These are phyloP conservation scores for Mycteria americana DNA, from an alignment of 2,797 vertebrate species.

Conservation along the genomic window DNA sequence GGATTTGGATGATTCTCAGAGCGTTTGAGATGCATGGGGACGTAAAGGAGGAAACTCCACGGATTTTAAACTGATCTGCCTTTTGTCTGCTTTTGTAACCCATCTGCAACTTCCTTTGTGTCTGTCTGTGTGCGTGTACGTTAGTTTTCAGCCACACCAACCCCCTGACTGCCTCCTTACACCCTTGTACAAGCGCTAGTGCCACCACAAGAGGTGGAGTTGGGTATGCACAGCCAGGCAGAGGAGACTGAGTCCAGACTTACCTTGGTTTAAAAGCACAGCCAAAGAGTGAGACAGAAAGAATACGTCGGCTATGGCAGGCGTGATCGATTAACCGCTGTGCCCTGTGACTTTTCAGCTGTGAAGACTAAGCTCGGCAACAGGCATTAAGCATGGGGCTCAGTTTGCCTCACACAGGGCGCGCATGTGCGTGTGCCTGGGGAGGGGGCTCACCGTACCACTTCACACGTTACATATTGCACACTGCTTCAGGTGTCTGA, in stretches of 20 bases:
- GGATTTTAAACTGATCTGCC: background rate
- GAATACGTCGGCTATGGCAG: background rate
- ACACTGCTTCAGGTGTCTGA: background rate
- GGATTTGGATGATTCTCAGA: background rate
- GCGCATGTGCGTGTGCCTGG: background rate
- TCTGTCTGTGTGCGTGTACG: background rate
- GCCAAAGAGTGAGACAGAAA: background rate
- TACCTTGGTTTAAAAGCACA: background rate
- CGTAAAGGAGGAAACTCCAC: background rate
- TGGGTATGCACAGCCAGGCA: background rate
- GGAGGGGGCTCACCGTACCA: fast-evolving
- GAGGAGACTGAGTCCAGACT: background rate
- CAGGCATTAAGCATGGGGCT: background rate
- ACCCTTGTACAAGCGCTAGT: too few relatives aligned
- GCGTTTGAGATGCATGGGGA: background rate
- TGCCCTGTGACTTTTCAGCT: background rate
- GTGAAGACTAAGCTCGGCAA: background rate
- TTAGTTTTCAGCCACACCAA: background rate
- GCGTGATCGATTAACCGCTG: background rate
- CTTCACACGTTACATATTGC: background rate
- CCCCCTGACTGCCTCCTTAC: background rate
- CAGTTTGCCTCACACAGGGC: background rate
- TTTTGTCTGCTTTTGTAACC: background rate
- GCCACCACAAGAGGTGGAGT: background rate
- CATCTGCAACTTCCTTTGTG: background rate